Conservation (phyloP, 2,113 vertebrate genomes). For the Sapajus apella region DNA sequence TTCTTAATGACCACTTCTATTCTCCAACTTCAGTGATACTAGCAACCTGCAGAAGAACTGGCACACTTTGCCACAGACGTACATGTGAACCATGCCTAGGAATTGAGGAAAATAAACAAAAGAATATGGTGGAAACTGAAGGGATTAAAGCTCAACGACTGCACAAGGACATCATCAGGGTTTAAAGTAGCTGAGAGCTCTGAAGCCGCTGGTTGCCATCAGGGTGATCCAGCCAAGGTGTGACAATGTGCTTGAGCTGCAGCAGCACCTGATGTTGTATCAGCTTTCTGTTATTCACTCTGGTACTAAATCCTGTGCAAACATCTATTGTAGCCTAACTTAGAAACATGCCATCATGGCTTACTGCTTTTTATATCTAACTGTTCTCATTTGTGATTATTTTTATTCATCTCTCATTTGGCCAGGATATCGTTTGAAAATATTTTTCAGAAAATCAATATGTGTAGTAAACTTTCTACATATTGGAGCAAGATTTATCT, state of each 20-base stretch:
- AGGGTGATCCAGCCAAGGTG: background rate
- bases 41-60: background rate
- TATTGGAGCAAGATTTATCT: background rate
- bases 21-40: background rate
- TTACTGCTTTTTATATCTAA: background rate
- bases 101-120: background rate
- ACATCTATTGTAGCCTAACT: background rate
- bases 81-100: fast-evolving
- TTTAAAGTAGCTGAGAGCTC: background rate
- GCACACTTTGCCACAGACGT: background rate
- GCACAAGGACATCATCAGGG: background rate
- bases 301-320: background rate
- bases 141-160: background rate
- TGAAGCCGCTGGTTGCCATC: background rate
- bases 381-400: background rate
- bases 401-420: background rate
- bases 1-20: background rate
- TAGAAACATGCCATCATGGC: background rate
- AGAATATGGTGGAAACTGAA: background rate
- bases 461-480: background rate
- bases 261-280: fast-evolving
- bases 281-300: background rate
- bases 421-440: background rate
- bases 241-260: background rate
- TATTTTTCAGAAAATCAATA: background rate